Percentiles rank a stretch among this genome's conserved stretches.
Evolutionary conservation across 2,888 invertebrate genomes (phyloP).

Genomic region (Papilio demoleus): DNA sequence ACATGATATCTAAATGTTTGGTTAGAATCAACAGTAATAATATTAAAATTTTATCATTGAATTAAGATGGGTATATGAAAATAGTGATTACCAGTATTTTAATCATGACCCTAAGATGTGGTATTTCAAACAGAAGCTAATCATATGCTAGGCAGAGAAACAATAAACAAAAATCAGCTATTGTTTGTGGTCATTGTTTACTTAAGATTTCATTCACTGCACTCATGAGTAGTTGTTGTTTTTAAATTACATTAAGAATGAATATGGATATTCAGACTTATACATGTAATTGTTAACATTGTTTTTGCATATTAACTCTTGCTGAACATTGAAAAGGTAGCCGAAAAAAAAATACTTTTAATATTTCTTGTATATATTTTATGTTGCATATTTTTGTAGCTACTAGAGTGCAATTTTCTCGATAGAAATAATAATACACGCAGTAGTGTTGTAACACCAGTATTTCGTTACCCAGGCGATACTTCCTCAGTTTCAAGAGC

Average conservation of each 20-base stretch:
- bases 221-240: conserved; percentile 34
- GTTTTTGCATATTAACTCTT: neutral
- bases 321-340: conserved; percentile 21
- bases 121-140: conserved; percentile 32
- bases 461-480: conserved; percentile 56
- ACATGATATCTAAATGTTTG: neutral
- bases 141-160: conserved; percentile 22
- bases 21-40: too few relatives aligned
- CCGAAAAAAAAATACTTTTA: neutral
- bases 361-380: conserved; percentile 4
- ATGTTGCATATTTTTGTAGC: conserved; percentile 4
- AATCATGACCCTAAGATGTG: conserved; percentile 9
- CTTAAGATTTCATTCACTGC: conserved; percentile 30
- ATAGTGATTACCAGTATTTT: neutral
- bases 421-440: conserved; percentile 43
- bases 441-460: conserved; percentile 55
- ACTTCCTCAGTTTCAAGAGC: conserved; percentile 76
- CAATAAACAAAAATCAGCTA: conserved; percentile 35
- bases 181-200: conserved; percentile 33
- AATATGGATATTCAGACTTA: conserved; percentile 18
- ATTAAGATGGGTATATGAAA: neutral
- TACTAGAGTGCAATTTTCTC: conserved; percentile 7
- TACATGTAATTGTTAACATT: conserved; percentile 15
- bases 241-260: conserved; percentile 32
- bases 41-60: neutral